Evolutionary conservation across 2,113 vertebrate genomes (phyloP), one percentile per base, ranked within the genome.

Genomic region (Lampris incognitus): DNA sequence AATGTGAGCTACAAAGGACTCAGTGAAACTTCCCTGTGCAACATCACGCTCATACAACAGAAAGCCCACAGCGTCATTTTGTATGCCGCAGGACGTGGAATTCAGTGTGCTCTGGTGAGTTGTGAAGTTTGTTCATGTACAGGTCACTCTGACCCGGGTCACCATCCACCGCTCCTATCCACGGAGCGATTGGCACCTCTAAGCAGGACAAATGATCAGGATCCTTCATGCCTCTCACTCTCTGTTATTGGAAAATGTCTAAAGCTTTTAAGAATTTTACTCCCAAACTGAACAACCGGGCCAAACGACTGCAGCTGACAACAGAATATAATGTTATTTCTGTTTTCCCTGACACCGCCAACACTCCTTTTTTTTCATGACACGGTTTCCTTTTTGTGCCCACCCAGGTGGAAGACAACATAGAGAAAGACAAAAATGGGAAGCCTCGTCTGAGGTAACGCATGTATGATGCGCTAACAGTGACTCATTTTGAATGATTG

Each of bases 1-100:
- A 24, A 56, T 0, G 69, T 98, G 57, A 66, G 61, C 56, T 72
- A 85, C 10, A 73, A 81, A 9, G 92, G 89, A 83, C 55, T 0
- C 54, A 4, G 10, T 7, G 1, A 1, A 0, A 7, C 69, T 37
- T 68, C 83, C 7, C 1, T 13, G 4, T 95, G 93, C 54, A 54
- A 55, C 0, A 82, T 93, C 74, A 78, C 40, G 0, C 41, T 95
- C 77, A 69, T 85, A 8, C 90, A 96, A 66, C 82, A 91, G 59
- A 88, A 84, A 55, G 90, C 93, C 57, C 97, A 97, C 88, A 97
- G 91, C 75, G 92, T 98, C 76, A 75, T 97, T 73, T 51, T 98
- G 72, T 89, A 84, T 89, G 50, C 86, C 0, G 57, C 81, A 1
- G 39, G 54, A 9, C 2, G 69, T 65, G 90, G 13, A 39, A 65